These are phyloP conservation scores for Rhincodon typus DNA, from an alignment of 2,797 vertebrate genomes.

Conservation along the genomic window DNA sequence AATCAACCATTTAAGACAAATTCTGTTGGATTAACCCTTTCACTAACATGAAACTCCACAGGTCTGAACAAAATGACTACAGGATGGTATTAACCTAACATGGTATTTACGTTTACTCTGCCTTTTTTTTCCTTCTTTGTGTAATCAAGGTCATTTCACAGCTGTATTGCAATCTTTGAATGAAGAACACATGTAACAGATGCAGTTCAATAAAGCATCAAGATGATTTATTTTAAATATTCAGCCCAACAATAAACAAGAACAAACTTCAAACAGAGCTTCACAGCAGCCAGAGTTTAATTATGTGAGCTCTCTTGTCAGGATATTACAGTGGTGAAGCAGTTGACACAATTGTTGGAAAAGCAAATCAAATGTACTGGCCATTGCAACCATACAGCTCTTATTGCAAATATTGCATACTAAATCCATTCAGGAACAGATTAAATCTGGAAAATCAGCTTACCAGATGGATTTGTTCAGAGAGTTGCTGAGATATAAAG, in stretches of 20 bases:
- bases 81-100: background rate
- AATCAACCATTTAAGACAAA: constrained; percentile 33
- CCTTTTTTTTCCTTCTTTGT: constrained; percentile 12
- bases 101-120: background rate
- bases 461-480: background rate
- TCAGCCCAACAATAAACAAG: background rate
- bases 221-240: constrained; percentile 20
- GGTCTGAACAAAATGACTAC: background rate
- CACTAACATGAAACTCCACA: background rate
- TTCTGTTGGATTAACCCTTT: constrained; percentile 9
- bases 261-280: background rate
- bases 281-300: background rate
- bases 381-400: background rate
- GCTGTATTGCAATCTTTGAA: constrained; percentile 1
- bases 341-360: background rate
- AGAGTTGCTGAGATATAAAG: background rate
- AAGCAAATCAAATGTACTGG: background rate
- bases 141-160: background rate
- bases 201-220: constrained; percentile 24
- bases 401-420: background rate
- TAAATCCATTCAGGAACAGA: background rate
- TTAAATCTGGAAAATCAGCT: background rate
- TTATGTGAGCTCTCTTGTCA: background rate
- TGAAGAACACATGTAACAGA: constrained; percentile 28
- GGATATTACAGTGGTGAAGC: background rate